Evolutionary conservation across 2,113 vertebrate genomes (phyloP).

Genomic region (Erythrocercus mccallii): DNA sequence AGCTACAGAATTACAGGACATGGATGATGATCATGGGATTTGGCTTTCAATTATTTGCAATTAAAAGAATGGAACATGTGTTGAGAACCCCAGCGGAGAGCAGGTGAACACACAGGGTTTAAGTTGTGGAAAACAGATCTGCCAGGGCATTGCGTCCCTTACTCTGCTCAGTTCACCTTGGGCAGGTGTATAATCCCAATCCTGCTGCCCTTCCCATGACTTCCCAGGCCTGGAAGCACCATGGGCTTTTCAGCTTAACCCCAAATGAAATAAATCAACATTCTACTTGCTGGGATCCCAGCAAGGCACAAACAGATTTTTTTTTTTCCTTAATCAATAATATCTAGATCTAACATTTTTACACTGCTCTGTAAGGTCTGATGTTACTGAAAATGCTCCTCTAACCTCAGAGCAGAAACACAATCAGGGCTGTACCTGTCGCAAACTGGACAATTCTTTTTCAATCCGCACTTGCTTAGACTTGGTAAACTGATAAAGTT

Average conservation of each 20-base stretch:
- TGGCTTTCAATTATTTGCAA: background rate
- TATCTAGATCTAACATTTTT: background rate
- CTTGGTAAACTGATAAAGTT: slow-evolving; percentile 80
- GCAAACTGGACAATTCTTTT: slow-evolving; percentile 77
- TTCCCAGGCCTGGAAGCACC: background rate
- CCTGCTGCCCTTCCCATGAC: background rate
- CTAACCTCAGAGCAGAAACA: background rate
- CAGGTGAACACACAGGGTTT: background rate
- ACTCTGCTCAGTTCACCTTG: background rate
- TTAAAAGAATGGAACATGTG: background rate
- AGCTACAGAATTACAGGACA: background rate
- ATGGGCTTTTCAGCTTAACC: background rate
- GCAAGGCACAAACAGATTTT: background rate
- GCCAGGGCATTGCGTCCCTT: background rate
- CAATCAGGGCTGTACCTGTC: slow-evolving; percentile 71
- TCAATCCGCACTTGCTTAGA: slow-evolving; percentile 82
- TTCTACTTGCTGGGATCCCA: background rate
- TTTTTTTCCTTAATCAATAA: background rate
- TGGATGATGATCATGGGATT: accelerated
- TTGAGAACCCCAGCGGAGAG: background rate
- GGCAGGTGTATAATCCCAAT: background rate
- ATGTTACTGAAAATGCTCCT: background rate
- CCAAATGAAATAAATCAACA: background rate
- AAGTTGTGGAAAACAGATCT: background rate
- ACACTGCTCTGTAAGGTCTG: background rate